phyloP scores from a whole-genome alignment of 2,888 invertebrate species.

The Tinea trinotella region DNA sequence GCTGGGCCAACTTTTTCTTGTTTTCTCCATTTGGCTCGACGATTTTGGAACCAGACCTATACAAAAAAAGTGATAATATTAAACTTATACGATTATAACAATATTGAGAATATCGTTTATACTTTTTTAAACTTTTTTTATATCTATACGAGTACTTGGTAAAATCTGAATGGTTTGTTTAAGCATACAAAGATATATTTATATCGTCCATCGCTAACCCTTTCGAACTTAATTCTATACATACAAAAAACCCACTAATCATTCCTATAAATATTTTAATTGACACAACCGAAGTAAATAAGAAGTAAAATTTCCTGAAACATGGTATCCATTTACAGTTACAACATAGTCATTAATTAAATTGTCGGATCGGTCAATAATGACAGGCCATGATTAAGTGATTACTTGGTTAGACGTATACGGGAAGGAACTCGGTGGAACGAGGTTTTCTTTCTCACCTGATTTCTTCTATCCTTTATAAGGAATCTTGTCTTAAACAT shows the following conservation, averaged over 20 bases:
- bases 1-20: conserved; percentile 94
- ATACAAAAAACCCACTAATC: no score
- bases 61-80: no score
- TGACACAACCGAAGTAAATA: no score
- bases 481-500: conserved; percentile 22
- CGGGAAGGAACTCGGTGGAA: conserved; percentile 22
- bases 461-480: conserved; percentile 19
- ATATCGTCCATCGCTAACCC: no score
- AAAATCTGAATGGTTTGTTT: neutral
- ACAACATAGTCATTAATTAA: conserved; percentile 16
- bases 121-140: no score
- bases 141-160: no score
- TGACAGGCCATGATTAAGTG: conserved; percentile 41
- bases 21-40: conserved; percentile 93
- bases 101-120: no score
- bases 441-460: conserved; percentile 2
- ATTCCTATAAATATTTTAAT: no score
- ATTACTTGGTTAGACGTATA: conserved; percentile 43
- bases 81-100: no score
- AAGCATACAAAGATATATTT: neutral
- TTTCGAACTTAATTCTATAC: no score
- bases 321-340: neutral
- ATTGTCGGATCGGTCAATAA: conserved; percentile 15
- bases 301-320: neutral
- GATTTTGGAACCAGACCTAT: conserved; percentile 96